Evolutionary conservation across 2,797 vertebrate genomes (phyloP).

Genomic region (Sebastes matsubarae): DNA sequence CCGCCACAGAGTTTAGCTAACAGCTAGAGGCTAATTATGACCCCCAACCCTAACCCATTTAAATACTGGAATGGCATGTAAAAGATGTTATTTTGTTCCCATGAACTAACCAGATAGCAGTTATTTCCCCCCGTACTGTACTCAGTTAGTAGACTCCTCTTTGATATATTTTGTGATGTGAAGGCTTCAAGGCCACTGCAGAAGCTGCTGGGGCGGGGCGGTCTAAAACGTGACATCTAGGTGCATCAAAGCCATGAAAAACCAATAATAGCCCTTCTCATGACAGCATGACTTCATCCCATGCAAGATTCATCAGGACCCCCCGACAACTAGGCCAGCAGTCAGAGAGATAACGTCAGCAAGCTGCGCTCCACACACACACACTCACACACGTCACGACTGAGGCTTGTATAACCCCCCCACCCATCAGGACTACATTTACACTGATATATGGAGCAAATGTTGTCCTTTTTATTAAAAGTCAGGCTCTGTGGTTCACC

Average conservation of each 20-base stretch:
- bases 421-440: background rate
- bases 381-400: background rate
- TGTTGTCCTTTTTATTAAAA: background rate
- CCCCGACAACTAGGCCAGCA: slow-evolving; percentile 40
- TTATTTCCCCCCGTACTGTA: background rate
- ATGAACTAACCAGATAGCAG: background rate
- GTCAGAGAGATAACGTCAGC: slow-evolving; percentile 31
- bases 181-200: background rate
- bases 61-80: background rate
- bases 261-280: slow-evolving; percentile 34
- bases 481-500: background rate
- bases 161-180: background rate
- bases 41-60: background rate
- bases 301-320: slow-evolving; percentile 61
- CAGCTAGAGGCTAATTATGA: background rate
- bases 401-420: background rate
- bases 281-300: slow-evolving; percentile 49
- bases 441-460: background rate
- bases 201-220: background rate
- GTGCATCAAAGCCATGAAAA: slow-evolving; percentile 1
- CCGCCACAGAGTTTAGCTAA: background rate
- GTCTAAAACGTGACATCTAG: slow-evolving; percentile 14
- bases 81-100: background rate
- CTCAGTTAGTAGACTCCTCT: background rate
- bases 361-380: slow-evolving; percentile 4